Base-by-base conservation (phyloP, 2,888 invertebrate species). In the Cremastinae sp. region DNA sequence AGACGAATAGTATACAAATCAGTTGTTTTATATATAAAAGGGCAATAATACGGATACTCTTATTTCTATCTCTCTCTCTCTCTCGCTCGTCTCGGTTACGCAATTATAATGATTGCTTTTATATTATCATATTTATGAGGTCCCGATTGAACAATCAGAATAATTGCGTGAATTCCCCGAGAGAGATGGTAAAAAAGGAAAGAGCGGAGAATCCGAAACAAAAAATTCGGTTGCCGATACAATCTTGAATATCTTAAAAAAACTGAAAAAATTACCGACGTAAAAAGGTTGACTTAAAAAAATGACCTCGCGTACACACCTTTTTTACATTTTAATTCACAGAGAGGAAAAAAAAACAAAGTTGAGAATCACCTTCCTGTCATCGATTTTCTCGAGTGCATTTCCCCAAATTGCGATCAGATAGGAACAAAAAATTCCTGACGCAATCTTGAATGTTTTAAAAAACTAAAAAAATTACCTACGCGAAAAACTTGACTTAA, bases 71-170 rank as follows among this genome's bases (percentile, higher is more conserved):
- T 53, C 28, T 51, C 10, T 18, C 1, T 53, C 12, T 28, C 12
- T 53, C 28, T 51, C 10, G n/a, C 37, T 37, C 55, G 37, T 56
- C 39, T 56, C 56, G 35, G 28, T 56, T 39, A 56, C 39, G 18
- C 16, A 45, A 70, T 70, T 55, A 37, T 53, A 61, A 61, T 53
- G 53, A 70, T 69, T 45, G 61, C 43, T 35, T 61, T 5, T 53
- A 8, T 56, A 62, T 70, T 62, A 70, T 20, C 61, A 70, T 70
- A 62, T 61, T 70, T 53, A 70, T 70, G 61, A 55, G 28, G 20
- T 61, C 53, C 14, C 61, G 55, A 70, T 70, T 61, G 53, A 53
- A 53, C 61, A 61, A 55, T 61, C 45, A 20, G 18, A 61, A 70
- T 62, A 61, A 61, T 61, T 53, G 61, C 61, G 61, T 20, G 70